Evolutionary conservation across 2,113 vertebrate species (phyloP).

Genomic region (Silurus glanis): DNA sequence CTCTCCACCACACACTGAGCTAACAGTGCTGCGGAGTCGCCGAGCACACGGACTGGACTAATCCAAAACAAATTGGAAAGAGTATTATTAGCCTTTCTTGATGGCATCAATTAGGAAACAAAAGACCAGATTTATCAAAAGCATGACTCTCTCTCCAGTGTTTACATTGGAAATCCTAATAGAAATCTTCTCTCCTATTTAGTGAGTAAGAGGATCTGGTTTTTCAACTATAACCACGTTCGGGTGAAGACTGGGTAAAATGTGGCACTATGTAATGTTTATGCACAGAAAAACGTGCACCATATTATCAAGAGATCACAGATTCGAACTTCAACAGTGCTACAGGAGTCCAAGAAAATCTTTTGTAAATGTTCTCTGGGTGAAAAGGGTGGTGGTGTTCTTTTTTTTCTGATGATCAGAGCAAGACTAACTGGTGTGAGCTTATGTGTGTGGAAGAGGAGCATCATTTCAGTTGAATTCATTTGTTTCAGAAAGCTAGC

Average conservation of each 20-base stretch:
- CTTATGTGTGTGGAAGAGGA: background rate
- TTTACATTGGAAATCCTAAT: background rate
- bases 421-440: background rate
- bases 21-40: constrained; percentile 31
- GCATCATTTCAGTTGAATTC: too few relatives aligned
- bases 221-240: background rate
- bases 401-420: background rate
- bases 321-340: background rate
- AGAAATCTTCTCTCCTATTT: background rate
- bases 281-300: background rate
- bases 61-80: constrained; percentile 53
- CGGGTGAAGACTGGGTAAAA: background rate
- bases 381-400: background rate
- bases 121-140: constrained; percentile 27
- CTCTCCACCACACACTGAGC: constrained; percentile 15
- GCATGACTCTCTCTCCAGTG: constrained; percentile 7
- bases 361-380: background rate
- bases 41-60: constrained; percentile 30
- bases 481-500: background rate
- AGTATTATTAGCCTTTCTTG: constrained; percentile 33
- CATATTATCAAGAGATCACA: background rate
- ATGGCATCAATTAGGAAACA: constrained; percentile 46
- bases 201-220: background rate
- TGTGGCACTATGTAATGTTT: background rate
- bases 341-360: background rate